Percentiles rank a stretch among this genome's conserved stretches.
These are phyloP conservation scores for Brienomyrus brachyistius DNA, from an alignment of 2,113 vertebrate species.

Conservation along the genomic window DNA sequence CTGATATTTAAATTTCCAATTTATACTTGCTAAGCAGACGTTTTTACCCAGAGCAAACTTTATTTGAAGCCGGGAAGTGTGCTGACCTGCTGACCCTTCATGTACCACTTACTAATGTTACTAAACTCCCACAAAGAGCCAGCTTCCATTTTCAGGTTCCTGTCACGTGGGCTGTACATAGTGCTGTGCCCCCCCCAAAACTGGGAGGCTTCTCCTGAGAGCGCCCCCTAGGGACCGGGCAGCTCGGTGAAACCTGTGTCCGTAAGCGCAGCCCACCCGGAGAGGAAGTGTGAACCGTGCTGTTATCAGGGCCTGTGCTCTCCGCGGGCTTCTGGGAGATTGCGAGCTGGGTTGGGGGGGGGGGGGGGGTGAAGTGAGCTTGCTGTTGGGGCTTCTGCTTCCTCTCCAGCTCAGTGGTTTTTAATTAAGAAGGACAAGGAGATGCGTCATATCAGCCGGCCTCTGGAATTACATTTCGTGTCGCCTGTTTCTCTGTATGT, in stretches of 20 bases:
- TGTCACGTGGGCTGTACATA: not conserved
- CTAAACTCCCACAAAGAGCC: not conserved
- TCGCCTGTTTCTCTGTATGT: constrained; percentile 34
- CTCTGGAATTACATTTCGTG: constrained; percentile 32
- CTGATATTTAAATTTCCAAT: constrained; percentile 5
- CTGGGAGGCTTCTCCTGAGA: not conserved
- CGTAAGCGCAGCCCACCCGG: not conserved
- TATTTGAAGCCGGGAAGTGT: not conserved
- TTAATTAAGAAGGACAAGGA: constrained; percentile 40
- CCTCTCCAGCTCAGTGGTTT: constrained; percentile 43
- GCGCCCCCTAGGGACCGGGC: not conserved
- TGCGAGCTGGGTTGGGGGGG: constrained; percentile 10
- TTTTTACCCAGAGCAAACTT: not conserved
- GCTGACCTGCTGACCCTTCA: not conserved
- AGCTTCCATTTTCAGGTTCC: not conserved
- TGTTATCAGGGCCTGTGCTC: constrained; percentile 25
- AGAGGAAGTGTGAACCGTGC: not conserved
- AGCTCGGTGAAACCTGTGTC: too few species aligned
- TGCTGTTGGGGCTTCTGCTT: not conserved
- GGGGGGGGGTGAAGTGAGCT: constrained; percentile 11
- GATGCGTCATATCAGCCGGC: constrained; percentile 28
- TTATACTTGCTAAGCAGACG: not conserved
- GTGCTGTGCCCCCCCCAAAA: not conserved
- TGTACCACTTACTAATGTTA: not conserved
- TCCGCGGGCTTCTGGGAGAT: constrained; percentile 15